Evolutionary conservation across 2,888 invertebrate genomes (phyloP), one percentile per base, ranked within the genome.

Genomic region (Parapristionchus giblindavisi): DNA sequence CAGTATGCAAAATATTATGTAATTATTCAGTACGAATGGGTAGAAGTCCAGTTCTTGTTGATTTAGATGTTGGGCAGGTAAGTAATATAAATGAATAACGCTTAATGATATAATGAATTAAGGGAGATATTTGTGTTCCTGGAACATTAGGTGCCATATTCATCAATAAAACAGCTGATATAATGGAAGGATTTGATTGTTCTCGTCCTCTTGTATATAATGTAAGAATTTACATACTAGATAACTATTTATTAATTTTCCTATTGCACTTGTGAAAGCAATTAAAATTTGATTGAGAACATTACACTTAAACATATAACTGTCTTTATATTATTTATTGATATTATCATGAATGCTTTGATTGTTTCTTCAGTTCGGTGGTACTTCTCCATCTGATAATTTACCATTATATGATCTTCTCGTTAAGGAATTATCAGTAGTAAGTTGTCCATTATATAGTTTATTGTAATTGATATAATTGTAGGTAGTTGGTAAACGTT

Each of bases 151-250:
- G 82, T 6, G 85, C 86, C 1, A 70, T 78, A 72, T 90, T 96
- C 36, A 93, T 98, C 17, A 97, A 98, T 89, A 90, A 96, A 72
- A 95, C 96, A 0, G 94, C 97, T 0, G 93, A 94, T 75, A 92
- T 96, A 40, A 95, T 96, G 85, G 97, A 97, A 86, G 96, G 96
- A 0, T 98, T 96, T 88, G 93, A 94, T 63, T 94, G 94, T 88
- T 94, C 94, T 82, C 95, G 95, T 0, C 97, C 97, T 0, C 77
- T 87, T 34, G 82, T 84, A 0, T 97, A 94, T 88, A 95, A 82
- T 75, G 86, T 82, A 11, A 51, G 78, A 34, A 68, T 54, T 76
- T 52, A 52, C 17, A 51, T 51, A 11, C 34, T 61, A 29, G n/a
- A 43, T 24, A 3, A 5, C 34, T 29, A 3, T 51, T 4, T 6